phyloP scores from a whole-genome alignment of 2,888 invertebrate species.

The Drosophila recens region DNA sequence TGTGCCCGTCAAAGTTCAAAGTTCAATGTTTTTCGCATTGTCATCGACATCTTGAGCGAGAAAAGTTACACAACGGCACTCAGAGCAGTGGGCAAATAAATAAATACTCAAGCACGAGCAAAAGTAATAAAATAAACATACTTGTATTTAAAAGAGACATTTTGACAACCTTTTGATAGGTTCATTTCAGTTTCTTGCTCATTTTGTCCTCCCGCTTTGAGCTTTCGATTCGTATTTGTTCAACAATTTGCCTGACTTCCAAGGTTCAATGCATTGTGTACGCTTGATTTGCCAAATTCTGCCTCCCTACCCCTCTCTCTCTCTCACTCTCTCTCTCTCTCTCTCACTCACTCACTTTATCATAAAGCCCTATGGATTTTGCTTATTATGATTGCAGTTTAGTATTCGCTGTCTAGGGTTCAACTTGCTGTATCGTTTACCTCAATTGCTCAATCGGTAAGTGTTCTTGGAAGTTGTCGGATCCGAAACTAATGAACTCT shows the following conservation, averaged over 20 bases:
- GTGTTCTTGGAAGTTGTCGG: slow-evolving; percentile 28
- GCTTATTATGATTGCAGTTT: slow-evolving; percentile 39
- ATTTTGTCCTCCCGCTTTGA: slow-evolving; percentile 12
- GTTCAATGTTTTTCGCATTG: slow-evolving; percentile 70
- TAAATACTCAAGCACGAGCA: slow-evolving; percentile 66
- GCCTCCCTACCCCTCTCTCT: neutral
- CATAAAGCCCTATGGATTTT: slow-evolving; percentile 5
- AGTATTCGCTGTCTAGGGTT: slow-evolving; percentile 30
- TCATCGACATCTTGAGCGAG: slow-evolving; percentile 60
- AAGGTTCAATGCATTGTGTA: slow-evolving; percentile 69
- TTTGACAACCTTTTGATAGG: slow-evolving; percentile 81
- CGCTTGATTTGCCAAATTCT: slow-evolving; percentile 45
- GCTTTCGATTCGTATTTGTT: slow-evolving; percentile 22
- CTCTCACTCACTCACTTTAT: neutral
- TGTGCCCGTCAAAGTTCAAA: slow-evolving; percentile 70
- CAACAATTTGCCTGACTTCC: slow-evolving; percentile 20
- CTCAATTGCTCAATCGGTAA: slow-evolving; percentile 45
- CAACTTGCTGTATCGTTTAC: slow-evolving; percentile 43
- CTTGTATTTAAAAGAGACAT: slow-evolving; percentile 79
- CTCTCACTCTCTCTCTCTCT: too few relatives aligned
- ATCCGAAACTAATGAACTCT: slow-evolving; percentile 30
- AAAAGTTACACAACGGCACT: slow-evolving; percentile 76
- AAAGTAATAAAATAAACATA: slow-evolving; percentile 79
- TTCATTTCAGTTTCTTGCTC: slow-evolving; percentile 67
- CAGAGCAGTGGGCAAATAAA: slow-evolving; percentile 62